Evolutionary conservation across 2,113 vertebrate species (phyloP), one percentile per base, ranked within the genome.

Genomic region (Caracal caracal): DNA sequence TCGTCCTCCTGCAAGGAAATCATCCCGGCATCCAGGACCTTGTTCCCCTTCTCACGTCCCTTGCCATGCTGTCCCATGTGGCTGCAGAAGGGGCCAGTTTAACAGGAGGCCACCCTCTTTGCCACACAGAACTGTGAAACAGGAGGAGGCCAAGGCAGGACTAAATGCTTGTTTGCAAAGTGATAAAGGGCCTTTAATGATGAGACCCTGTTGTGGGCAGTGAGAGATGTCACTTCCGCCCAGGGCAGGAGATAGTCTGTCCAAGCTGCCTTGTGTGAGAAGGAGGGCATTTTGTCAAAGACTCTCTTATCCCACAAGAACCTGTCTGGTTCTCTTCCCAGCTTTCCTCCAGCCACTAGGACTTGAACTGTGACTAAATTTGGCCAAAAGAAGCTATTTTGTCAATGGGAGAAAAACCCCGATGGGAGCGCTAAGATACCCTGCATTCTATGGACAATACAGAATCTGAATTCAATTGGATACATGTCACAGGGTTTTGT

Each of bases 121-220:
- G 30, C 75, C 35, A 49, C 56, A 35, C 0, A 37, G 40, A 91
- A 79, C 30, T 49, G 24, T 24, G 53, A 90, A 95, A 78, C 16
- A 40, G 35, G 43, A 47, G 7, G 87, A 30, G 28, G 63, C 26
- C 43, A 70, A 26, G n/a, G 33, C 4, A 80, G 37, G 26, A 43
- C 2, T 12, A 26, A 70, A 26, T 75, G 16, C 3, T 0, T 16
- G 7, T 49, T 76, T 76, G 84, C 51, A 30, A 75, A 76, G 35
- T 76, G 73, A 70, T 12, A 68, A 94, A 80, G 53, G 47, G 81
- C 35, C 61, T 79, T 49, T 83, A 65, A 75, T 68, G 53, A 47
- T 26, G 26, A 93, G 63, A 28, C 9, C 0, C 0, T 5, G 10
- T 47, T 2, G 0, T 0, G 9, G 20, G 8, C 63, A 3, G 15